Conservation (phyloP, 2,888 invertebrate genomes). For the Hemaris fuciformis region DNA sequence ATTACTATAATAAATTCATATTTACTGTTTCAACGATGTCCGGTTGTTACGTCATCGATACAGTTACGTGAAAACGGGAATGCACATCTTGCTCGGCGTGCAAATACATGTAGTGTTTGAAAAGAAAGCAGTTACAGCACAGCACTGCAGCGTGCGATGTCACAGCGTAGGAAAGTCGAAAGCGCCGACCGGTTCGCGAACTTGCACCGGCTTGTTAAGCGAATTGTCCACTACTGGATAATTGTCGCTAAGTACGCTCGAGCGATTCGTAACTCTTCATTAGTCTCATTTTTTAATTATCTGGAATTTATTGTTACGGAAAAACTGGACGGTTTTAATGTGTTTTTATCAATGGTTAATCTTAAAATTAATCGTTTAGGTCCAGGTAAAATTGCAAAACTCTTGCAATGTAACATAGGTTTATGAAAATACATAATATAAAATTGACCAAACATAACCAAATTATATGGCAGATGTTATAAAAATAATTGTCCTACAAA, state of each 20-base stretch:
- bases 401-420: too few species aligned
- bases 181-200: conserved; percentile 64
- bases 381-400: too few species aligned
- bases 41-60: background rate
- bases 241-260: background rate
- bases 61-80: conserved; percentile 2
- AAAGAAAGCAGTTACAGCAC: conserved; percentile 70
- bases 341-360: too few species aligned
- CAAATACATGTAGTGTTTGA: conserved; percentile 58
- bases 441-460: too few species aligned
- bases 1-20: background rate
- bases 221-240: background rate
- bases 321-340: too few species aligned
- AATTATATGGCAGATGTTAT: too few species aligned
- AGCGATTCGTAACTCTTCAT: background rate
- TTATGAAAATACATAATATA: too few species aligned
- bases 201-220: conserved; percentile 35
- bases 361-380: too few species aligned
- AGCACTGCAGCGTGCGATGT: conserved; percentile 12
- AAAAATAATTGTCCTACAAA: too few species aligned
- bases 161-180: conserved; percentile 64
- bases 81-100: conserved; percentile 17
- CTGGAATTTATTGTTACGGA: background rate
- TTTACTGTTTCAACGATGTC: background rate
- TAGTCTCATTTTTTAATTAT: background rate